A percentile compares a stretch with the other conserved stretches of the same genome.
Conservation (phyloP, 2,888 invertebrate species). For the Euphydryas editha region DNA sequence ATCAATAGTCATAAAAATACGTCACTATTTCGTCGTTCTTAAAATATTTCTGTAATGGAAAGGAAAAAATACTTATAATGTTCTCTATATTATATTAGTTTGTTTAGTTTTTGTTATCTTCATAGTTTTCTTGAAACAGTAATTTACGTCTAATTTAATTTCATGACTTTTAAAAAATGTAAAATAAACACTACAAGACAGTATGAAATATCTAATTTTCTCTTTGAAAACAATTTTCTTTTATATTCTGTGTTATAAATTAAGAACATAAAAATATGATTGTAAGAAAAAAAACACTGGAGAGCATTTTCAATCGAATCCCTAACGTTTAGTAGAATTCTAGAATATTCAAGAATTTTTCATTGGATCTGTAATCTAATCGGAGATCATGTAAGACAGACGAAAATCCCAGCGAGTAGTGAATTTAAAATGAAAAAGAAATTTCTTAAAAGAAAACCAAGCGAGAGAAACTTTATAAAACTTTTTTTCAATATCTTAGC, state of each 20-base stretch:
- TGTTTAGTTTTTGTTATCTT: slow-evolving; percentile 1
- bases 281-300: background rate
- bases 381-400: background rate
- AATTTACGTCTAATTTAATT: slow-evolving; percentile 14
- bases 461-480: background rate
- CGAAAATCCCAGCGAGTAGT: background rate
- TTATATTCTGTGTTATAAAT: background rate
- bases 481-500: slow-evolving; percentile 19
- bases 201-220: background rate
- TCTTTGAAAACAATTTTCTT: background rate
- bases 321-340: background rate
- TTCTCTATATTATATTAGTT: slow-evolving; percentile 3
- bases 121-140: background rate
- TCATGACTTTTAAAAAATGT: background rate
- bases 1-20: background rate
- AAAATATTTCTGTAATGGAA: background rate
- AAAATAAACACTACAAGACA: background rate
- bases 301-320: background rate
- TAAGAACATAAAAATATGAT: background rate
- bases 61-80: background rate
- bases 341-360: no score
- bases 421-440: slow-evolving; percentile 4
- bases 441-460: background rate
- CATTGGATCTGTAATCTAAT: no score
- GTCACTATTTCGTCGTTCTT: background rate